A percentile compares a stretch with the other conserved stretches of the same genome.
These are phyloP conservation scores for Cheilosia soror DNA, from an alignment of 2,888 invertebrate species.

Conservation along the genomic window DNA sequence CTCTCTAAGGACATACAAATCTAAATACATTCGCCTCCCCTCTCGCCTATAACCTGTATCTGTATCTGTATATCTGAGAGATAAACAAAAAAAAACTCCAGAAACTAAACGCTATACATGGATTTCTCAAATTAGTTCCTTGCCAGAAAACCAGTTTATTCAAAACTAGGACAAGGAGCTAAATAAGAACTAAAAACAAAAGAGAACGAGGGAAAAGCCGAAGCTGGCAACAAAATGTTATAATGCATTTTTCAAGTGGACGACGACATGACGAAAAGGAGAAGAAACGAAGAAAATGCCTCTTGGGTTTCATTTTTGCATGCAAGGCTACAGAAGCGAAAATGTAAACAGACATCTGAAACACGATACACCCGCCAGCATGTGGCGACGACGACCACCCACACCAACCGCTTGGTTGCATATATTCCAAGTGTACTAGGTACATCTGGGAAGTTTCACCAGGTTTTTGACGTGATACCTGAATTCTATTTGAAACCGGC, in stretches of 20 bases:
- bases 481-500: constrained; percentile 24
- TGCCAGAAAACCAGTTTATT: constrained; percentile 70
- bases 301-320: constrained; percentile 55
- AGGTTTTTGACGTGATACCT: constrained; percentile 35
- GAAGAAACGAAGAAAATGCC: constrained; percentile 48
- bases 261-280: constrained; percentile 12
- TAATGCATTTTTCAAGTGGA: constrained; percentile 65
- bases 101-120: constrained; percentile 5
- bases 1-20: constrained; percentile 65
- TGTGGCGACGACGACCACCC: constrained; percentile 36
- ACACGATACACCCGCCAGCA: constrained; percentile 60
- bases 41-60: not conserved
- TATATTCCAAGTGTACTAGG: constrained; percentile 5
- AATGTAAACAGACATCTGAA: constrained; percentile 71
- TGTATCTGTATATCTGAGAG: not conserved
- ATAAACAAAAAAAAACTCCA: constrained; percentile 51
- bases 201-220: not conserved
- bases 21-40: constrained; percentile 1
- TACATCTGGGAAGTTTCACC: not conserved
- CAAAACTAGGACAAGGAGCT: constrained; percentile 74
- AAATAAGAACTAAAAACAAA: constrained; percentile 57
- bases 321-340: constrained; percentile 54
- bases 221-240: constrained; percentile 40
- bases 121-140: constrained; percentile 70
- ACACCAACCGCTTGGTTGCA: constrained; percentile 22